These are phyloP conservation scores for Todus mexicanus DNA, from an alignment of 2,797 vertebrate species.

Conservation along the genomic window DNA sequence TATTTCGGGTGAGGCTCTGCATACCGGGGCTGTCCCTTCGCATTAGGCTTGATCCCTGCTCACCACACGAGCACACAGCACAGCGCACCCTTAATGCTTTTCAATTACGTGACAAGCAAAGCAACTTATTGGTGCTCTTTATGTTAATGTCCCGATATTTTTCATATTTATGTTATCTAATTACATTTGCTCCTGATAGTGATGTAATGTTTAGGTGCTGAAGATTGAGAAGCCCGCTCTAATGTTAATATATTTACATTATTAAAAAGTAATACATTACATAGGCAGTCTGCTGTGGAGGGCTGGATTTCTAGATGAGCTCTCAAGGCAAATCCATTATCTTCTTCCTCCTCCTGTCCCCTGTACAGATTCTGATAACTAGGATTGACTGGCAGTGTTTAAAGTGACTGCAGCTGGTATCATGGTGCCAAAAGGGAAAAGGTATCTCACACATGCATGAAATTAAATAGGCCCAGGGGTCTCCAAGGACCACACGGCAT, in stretches of 20 bases:
- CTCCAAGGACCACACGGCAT: constrained; percentile 44
- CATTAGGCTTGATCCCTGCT: constrained; percentile 50
- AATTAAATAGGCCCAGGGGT: constrained; percentile 63
- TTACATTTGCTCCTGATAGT: constrained; percentile 57
- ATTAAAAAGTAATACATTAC: constrained; percentile 67
- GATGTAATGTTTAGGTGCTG: constrained; percentile 64
- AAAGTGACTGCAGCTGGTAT: constrained; percentile 53
- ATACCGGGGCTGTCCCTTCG: constrained; percentile 23
- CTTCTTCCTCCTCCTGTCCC: constrained; percentile 34
- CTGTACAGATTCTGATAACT: constrained; percentile 48
- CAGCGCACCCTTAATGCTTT: constrained; percentile 36
- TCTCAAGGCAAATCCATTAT: constrained; percentile 68
- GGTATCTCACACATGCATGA: constrained; percentile 40
- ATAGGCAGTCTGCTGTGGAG: constrained; percentile 23
- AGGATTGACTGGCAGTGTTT: constrained; percentile 52
- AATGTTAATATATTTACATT: constrained; percentile 70
- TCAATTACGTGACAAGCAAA: constrained; percentile 57
- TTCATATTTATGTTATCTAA: constrained; percentile 73
- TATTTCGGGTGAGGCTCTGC: constrained; percentile 31
- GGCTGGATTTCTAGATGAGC: constrained; percentile 50
- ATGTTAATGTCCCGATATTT: constrained; percentile 54
- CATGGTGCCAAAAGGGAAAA: constrained; percentile 54
- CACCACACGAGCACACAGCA: neutral
- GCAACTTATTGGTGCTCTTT: constrained; percentile 44
- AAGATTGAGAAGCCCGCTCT: constrained; percentile 53